Evolutionary conservation across 2,888 invertebrate genomes (phyloP).

Genomic region (Amiota mariae): DNA sequence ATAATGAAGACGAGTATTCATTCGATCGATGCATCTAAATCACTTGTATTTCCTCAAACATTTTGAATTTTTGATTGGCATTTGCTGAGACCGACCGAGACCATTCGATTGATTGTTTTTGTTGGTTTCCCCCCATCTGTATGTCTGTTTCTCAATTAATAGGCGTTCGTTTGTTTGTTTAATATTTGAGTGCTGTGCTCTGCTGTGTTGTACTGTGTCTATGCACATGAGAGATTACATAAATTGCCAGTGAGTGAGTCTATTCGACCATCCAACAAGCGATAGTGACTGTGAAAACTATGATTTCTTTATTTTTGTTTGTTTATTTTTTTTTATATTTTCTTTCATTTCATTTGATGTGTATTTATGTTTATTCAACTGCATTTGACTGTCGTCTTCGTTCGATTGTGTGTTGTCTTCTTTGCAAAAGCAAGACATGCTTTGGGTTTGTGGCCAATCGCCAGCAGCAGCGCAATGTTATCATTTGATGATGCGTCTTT

Average conservation of each 20-base stretch:
- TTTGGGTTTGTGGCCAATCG: no score
- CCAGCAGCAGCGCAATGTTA: slow-evolving; percentile 11
- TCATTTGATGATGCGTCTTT: slow-evolving; percentile 5
- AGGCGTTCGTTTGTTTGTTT: no score
- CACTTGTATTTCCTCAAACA: slow-evolving; percentile 19
- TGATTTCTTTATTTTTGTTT: slow-evolving; percentile 12
- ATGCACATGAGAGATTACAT: slow-evolving; percentile 15
- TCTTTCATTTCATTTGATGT: background rate
- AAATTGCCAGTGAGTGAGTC: slow-evolving; percentile 1
- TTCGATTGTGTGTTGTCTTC: no score
- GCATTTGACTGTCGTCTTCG: background rate
- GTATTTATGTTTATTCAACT: slow-evolving; percentile 9
- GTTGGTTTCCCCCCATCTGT: no score
- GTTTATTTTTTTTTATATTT: no score
- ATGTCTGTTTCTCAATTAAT: no score
- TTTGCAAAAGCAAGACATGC: no score
- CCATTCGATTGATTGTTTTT: no score
- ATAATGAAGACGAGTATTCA: no score
- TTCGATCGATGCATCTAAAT: background rate
- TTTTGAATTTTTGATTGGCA: background rate
- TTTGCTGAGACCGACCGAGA: background rate
- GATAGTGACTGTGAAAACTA: background rate
- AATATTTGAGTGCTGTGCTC: background rate
- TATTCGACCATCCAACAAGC: background rate
- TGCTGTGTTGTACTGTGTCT: background rate